phyloP scores from a whole-genome alignment of 2,888 invertebrate genomes.

The Acheta domesticus region DNA sequence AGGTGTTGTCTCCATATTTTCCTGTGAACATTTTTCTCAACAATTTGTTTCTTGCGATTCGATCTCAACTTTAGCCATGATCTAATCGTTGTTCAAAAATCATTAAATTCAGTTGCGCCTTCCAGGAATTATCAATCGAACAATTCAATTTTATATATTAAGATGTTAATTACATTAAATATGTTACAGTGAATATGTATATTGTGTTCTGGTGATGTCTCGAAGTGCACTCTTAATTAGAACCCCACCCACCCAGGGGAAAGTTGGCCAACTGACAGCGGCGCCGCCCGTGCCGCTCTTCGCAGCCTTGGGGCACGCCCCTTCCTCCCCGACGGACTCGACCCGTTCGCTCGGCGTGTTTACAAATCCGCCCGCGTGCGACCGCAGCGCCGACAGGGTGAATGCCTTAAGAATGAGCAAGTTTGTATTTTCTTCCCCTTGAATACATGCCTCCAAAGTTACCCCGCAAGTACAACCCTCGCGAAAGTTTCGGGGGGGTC shows the following conservation, averaged over 20 bases:
- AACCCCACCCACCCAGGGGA: not conserved
- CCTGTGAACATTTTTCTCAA: no score
- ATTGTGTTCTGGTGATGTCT: no score
- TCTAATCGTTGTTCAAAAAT: no score
- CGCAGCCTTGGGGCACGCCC: not conserved
- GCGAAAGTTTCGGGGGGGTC: not conserved
- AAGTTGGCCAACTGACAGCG: not conserved
- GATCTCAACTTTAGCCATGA: no score
- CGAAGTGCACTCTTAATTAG: no score
- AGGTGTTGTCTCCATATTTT: no score
- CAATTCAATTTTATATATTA: no score
- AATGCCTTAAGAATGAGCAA: constrained; percentile 18
- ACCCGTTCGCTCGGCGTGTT: not conserved
- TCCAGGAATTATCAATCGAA: no score
- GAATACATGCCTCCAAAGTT: not conserved
- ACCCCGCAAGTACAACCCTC: not conserved
- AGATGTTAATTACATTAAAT: no score
- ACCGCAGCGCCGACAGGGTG: not conserved
- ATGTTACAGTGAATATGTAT: no score
- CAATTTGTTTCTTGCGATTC: no score
- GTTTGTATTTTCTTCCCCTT: constrained; percentile 7
- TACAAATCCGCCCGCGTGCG: not conserved
- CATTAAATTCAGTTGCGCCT: no score
- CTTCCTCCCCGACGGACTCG: not conserved
- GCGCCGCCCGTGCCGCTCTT: not conserved